Percentiles rank a stretch among this genome's conserved stretches.
These are phyloP conservation scores for Chloromyia formosa DNA, from an alignment of 2,888 invertebrate genomes.

Conservation along the genomic window DNA sequence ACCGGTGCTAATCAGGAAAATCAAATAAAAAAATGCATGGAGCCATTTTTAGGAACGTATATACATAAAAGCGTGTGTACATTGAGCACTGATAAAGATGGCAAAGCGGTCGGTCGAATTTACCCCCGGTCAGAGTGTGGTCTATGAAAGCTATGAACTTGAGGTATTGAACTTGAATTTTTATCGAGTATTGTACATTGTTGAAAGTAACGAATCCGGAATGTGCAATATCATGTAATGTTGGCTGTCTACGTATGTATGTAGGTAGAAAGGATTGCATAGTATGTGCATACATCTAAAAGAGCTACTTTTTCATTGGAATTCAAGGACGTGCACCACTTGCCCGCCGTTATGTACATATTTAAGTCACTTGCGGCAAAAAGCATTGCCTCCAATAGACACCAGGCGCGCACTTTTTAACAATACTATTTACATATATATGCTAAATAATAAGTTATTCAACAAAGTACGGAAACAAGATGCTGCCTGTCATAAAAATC, in stretches of 20 bases:
- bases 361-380: constrained; percentile 14
- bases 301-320: neutral
- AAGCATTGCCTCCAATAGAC: constrained; percentile 3
- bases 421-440: constrained; percentile 16
- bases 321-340: constrained; percentile 5
- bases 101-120: too few relatives aligned
- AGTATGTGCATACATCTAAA: neutral
- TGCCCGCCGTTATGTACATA: neutral
- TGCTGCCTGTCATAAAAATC: constrained; percentile 20
- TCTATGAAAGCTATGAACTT: constrained; percentile 3
- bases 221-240: neutral
- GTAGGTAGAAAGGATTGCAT: neutral
- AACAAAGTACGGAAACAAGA: constrained; percentile 34
- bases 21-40: neutral
- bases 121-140: too few relatives aligned
- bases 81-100: too few relatives aligned
- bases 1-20: too few relatives aligned
- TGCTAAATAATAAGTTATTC: constrained; percentile 32
- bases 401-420: constrained; percentile 6
- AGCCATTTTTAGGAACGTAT: constrained; percentile 8
- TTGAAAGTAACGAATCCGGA: neutral
- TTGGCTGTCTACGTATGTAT: neutral
- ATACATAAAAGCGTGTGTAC: too few relatives aligned
- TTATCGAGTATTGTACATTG: neutral
- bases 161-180: constrained; percentile 38